Evolutionary conservation across 2,113 vertebrate genomes (phyloP), one percentile per base, ranked within the genome.

Genomic region (Sinocyclocheilus anophthalmus): DNA sequence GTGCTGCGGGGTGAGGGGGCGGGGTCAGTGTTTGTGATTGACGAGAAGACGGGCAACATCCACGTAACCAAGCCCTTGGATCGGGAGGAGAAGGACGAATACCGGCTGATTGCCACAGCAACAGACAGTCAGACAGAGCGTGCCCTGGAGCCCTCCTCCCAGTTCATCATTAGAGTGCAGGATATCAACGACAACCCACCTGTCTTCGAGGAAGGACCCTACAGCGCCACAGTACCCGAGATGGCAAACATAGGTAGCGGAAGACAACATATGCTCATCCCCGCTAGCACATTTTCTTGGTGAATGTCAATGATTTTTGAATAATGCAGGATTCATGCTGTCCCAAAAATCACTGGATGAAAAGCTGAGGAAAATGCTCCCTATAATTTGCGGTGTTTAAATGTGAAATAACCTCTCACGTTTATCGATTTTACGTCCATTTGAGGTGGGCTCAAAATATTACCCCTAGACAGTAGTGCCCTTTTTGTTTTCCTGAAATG

Each of bases 11-110:
- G 97, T 33, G 97, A 98, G 86, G 97, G 97, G 75, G 97, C 97
- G 10, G 97, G 97, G 76, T 97, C 96, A 0, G 96, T 97, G 59
- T 97, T 97, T 73, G 96, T 98, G 92, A 97, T 98, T 65, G 97
- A 98, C 11, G 97, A 98, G 91, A 96, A 96, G 92, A 97, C 96
- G 0, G 97, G 97, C 20, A 97, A 98, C 92, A 97, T 98, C 91
- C 97, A 97, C 42, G 96, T 97, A 87, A 97, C 97, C 88, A 97
- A 97, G 93, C 96, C 96, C 12, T 93, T 98, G 90, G 97, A 98
- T 92, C 94, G 97, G 10, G 97, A 97, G 86, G 96, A 97, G 90
- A 97, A 97, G 93, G 96, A 96, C 24, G 96, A 98, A 84, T 98
- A 97, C 26, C 94, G 96, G 42, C 93, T 98, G 14, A 92, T 96